Evolutionary conservation across 2,113 vertebrate genomes (phyloP).

Genomic region (Mesocricetus auratus): DNA sequence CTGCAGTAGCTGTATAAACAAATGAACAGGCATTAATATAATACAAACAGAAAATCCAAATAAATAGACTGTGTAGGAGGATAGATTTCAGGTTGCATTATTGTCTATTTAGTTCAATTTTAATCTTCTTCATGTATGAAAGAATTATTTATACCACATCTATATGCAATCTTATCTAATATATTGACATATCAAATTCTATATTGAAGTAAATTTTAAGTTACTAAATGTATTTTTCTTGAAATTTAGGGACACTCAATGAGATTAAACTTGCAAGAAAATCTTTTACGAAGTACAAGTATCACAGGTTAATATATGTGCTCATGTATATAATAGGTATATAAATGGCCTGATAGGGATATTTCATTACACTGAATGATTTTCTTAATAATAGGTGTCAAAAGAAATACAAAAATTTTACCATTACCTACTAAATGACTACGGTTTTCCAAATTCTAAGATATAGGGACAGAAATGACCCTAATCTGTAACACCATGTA

Average conservation of each 20-base stretch:
- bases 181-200: constrained; percentile 6
- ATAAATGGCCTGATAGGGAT: not conserved
- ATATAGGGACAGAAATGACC: not conserved
- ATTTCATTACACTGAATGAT: constrained; percentile 2
- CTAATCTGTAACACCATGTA: not conserved
- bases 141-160: not conserved
- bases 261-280: not conserved
- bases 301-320: not conserved
- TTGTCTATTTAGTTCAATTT: not conserved
- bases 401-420: not conserved
- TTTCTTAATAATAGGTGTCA: not conserved
- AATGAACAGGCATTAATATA: not conserved
- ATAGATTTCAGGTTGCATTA: not conserved
- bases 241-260: not conserved
- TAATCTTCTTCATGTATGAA: constrained; percentile 12
- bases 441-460: not conserved
- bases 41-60: not conserved
- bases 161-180: not conserved
- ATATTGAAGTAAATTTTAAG: constrained; percentile 11
- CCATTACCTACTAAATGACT: not conserved
- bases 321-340: not conserved
- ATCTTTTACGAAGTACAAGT: not conserved
- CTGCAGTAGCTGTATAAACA: not conserved
- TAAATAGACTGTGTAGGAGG: not conserved
- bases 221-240: not conserved